phyloP scores from a whole-genome alignment of 2,113 vertebrate species.

The Galemys pyrenaicus region DNA sequence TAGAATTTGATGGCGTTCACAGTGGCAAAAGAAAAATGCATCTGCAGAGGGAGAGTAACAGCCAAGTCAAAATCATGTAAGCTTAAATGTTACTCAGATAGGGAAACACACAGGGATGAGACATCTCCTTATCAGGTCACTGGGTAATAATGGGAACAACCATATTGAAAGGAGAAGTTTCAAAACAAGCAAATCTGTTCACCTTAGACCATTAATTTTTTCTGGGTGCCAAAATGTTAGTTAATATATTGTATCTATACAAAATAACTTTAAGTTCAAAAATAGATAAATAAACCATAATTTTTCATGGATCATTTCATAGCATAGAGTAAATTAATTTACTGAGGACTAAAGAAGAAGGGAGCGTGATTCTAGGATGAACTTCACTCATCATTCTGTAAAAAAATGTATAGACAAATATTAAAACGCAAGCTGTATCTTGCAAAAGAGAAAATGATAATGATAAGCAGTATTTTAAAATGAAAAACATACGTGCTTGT shows the following conservation, averaged over 20 bases:
- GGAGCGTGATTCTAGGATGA: not conserved
- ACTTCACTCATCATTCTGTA: not conserved
- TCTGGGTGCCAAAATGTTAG: constrained; percentile 35
- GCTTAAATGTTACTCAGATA: not conserved
- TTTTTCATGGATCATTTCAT: not conserved
- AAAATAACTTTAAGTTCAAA: constrained; percentile 24
- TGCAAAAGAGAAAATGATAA: not conserved
- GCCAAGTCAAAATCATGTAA: not conserved
- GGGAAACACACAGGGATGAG: not conserved
- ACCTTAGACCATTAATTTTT: not conserved
- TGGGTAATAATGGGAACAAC: not conserved
- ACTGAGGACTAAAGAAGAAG: not conserved
- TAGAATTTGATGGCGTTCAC: not conserved
- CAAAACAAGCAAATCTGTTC: not conserved
- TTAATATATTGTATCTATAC: not conserved
- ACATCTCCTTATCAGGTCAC: not conserved
- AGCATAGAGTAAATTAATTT: not conserved
- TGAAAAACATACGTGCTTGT: not conserved
- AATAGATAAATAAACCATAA: not conserved
- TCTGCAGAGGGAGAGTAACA: not conserved
- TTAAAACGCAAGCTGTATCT: not conserved
- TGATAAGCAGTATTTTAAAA: not conserved
- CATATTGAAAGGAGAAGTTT: not conserved
- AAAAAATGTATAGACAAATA: not conserved
- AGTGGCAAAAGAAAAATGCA: not conserved